A percentile compares a stretch with the other conserved stretches of the same genome.
phyloP scores from a whole-genome alignment of 2,888 invertebrate genomes.

The Ashinkailepas kermadecensis region DNA sequence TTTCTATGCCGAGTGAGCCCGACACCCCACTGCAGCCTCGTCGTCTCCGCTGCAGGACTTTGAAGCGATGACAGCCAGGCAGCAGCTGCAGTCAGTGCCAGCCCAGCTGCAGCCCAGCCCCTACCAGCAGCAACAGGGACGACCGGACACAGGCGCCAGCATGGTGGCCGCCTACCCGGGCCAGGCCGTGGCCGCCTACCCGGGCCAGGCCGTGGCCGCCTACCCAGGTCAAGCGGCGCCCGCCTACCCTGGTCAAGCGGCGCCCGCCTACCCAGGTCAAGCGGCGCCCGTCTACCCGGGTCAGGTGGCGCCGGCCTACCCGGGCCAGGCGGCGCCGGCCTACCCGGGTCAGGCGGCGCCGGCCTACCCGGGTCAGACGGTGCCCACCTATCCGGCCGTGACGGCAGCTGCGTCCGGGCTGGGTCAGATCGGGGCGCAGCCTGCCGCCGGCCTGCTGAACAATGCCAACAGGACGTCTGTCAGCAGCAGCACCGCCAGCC shows the following conservation, averaged over 20 bases:
- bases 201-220: neutral
- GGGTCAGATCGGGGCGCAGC: no score
- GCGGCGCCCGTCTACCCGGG: neutral
- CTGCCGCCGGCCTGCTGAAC: neutral
- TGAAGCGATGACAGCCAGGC: no score
- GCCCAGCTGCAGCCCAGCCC: no score
- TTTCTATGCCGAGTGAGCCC: no score
- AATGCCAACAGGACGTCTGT: neutral
- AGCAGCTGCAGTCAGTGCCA: no score
- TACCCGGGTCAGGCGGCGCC: no score
- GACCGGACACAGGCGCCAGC: no score
- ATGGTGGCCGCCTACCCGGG: neutral
- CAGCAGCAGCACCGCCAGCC: neutral
- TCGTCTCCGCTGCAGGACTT: no score
- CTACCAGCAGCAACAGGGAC: no score
- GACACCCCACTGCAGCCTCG: no score
- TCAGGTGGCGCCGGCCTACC: neutral
- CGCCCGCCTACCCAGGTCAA: no score
- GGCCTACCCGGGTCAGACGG: neutral
- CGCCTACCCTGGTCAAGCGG: neutral
- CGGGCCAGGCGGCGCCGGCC: neutral
- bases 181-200: neutral
- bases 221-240: neutral
- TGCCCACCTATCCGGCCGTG: slow-evolving; percentile 7
- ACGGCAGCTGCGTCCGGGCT: neutral